These are phyloP conservation scores for Bruchidius siliquastri DNA, from an alignment of 2,888 invertebrate species.

Conservation along the genomic window DNA sequence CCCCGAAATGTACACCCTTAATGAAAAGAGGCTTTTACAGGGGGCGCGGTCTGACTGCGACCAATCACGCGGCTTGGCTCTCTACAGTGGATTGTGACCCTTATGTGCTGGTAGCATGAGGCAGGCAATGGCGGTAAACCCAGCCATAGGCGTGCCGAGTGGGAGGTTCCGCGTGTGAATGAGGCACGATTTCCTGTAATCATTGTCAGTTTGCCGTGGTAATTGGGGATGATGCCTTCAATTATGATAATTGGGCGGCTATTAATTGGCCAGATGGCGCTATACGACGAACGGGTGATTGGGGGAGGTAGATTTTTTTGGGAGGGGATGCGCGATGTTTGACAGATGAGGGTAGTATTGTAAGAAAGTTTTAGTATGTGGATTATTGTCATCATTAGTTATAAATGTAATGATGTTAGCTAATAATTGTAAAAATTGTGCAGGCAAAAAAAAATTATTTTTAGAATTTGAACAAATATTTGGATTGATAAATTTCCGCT, in stretches of 20 bases:
- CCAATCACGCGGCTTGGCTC: constrained; percentile 49
- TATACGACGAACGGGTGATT: not conserved
- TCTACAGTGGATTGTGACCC: constrained; percentile 11
- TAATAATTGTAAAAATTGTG: too few relatives aligned
- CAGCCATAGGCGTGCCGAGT: not conserved
- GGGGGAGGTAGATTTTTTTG: not conserved
- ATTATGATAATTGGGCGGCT: constrained; percentile 47
- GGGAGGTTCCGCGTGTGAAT: constrained; percentile 28
- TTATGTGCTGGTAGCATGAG: constrained; percentile 5
- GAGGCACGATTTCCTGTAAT: constrained; percentile 28
- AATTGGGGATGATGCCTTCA: constrained; percentile 49
- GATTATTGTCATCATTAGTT: too few relatives aligned
- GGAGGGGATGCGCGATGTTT: constrained; percentile 18
- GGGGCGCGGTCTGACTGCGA: constrained; percentile 53
- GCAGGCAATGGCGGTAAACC: not conserved
- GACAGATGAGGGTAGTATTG: not conserved
- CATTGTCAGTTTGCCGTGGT: constrained; percentile 47
- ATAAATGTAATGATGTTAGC: too few relatives aligned
- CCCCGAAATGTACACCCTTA: constrained; percentile 26
- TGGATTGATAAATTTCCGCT: too few relatives aligned
- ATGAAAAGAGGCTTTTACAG: constrained; percentile 41
- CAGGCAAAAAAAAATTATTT: too few relatives aligned
- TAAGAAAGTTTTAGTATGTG: not conserved
- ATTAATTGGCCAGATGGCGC: constrained; percentile 41
- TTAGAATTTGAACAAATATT: too few relatives aligned